Conservation (phyloP, 2,113 vertebrate species). For the Otus sunia region DNA sequence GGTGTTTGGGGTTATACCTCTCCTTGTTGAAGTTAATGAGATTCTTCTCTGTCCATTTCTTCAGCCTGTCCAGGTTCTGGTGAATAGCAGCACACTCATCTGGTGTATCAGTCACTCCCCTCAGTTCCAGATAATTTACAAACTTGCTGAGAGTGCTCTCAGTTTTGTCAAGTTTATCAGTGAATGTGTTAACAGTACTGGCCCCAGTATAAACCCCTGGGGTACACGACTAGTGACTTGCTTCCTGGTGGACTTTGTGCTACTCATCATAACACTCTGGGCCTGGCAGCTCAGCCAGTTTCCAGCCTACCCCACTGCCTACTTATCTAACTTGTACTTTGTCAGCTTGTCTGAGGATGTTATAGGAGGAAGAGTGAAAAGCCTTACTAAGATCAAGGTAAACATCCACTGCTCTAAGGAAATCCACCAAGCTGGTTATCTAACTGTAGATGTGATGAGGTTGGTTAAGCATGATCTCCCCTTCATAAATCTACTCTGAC, state of each 20-base stretch:
- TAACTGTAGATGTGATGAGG: not conserved
- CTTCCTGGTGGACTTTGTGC: not conserved
- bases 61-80: not conserved
- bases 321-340: not conserved
- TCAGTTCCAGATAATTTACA: not conserved
- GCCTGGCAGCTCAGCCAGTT: not conserved
- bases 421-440: not conserved
- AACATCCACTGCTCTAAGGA: not conserved
- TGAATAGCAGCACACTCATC: not conserved
- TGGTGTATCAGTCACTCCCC: not conserved
- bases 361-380: not conserved
- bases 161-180: not conserved
- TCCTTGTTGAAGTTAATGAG: not conserved
- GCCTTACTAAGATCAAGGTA: not conserved
- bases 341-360: not conserved
- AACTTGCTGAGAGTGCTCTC: not conserved
- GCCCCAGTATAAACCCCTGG: not conserved
- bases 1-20: not conserved
- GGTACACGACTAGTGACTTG: not conserved
- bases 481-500: not conserved
- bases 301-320: not conserved
- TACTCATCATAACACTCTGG: not conserved
- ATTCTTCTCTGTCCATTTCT: not conserved
- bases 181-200: not conserved
- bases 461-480: not conserved